Percentiles rank a stretch among this genome's conserved stretches.
These are phyloP conservation scores for Pantala flavescens DNA, from an alignment of 1,140 invertebrate genomes.

Conservation along the genomic window DNA sequence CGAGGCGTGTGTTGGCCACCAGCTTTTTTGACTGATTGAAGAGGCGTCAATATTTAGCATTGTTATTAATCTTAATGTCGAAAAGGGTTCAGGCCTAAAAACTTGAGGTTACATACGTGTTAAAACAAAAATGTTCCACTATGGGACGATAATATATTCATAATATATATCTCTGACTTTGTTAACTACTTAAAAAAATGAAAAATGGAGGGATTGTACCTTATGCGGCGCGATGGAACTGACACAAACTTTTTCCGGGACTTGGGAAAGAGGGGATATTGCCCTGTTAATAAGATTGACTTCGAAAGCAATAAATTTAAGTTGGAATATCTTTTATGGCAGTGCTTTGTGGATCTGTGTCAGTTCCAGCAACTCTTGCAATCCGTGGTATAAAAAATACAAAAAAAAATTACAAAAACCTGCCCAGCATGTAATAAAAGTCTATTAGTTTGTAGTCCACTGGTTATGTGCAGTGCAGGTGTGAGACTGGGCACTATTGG, in stretches of 20 bases:
- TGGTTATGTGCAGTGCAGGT: conserved; percentile 22
- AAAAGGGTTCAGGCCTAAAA: neutral
- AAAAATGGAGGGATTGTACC: neutral
- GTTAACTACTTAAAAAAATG: neutral
- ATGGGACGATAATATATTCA: conserved; percentile 7
- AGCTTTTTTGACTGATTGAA: neutral
- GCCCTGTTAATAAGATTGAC: neutral
- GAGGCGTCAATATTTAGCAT: conserved; percentile 5
- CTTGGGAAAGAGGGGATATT: neutral
- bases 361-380: neutral
- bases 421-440: conserved; percentile 23
- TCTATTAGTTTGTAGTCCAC: conserved; percentile 19
- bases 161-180: conserved; percentile 10
- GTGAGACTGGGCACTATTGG: neutral
- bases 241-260: neutral
- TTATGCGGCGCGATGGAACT: neutral
- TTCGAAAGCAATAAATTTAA: conserved; percentile 7
- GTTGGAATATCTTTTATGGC: neutral
- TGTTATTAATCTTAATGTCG: conserved; percentile 8
- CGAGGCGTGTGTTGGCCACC: neutral
- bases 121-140: neutral
- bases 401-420: conserved; percentile 19
- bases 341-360: neutral
- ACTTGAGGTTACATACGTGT: conserved; percentile 6
- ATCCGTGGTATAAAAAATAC: neutral